Conservation (phyloP, 2,113 vertebrate species). For the Petromus typicus region DNA sequence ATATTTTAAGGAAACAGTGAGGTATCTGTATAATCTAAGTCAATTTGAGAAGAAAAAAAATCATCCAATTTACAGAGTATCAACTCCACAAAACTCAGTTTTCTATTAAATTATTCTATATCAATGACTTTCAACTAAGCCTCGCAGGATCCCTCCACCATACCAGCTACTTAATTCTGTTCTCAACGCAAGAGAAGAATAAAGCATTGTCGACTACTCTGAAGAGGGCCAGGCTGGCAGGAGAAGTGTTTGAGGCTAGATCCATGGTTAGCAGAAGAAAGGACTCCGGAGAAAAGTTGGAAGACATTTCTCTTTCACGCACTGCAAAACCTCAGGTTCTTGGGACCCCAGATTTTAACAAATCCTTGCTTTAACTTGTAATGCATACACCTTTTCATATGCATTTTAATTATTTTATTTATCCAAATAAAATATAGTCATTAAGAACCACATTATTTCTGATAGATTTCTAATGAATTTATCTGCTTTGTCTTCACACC, state of each 20-base stretch:
- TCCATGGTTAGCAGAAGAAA: not conserved
- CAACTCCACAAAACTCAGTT: not conserved
- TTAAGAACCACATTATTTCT: not conserved
- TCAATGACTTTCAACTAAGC: not conserved
- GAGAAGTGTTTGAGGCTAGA: not conserved
- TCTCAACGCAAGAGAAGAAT: not conserved
- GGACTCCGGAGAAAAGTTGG: not conserved
- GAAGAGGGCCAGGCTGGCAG: not conserved
- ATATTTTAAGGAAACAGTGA: not conserved
- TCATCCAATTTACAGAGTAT: not conserved
- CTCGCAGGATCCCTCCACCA: not conserved
- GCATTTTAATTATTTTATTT: not conserved
- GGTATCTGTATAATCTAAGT: not conserved
- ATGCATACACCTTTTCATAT: not conserved
- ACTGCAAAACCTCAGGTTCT: not conserved
- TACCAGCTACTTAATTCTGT: not conserved
- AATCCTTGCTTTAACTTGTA: not conserved
- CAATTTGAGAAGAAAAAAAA: not conserved
- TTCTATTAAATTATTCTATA: slow-evolving; percentile 42
- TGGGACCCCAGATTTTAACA: not conserved
- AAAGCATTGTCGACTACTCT: not conserved
- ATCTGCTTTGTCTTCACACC: not conserved
- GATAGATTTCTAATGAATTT: not conserved
- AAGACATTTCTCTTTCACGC: not conserved
- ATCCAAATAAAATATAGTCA: not conserved